A percentile compares a stretch with the other conserved stretches of the same genome.
These are phyloP conservation scores for Notarius quadriscutis DNA, from an alignment of 2,113 vertebrate species.

Conservation along the genomic window DNA sequence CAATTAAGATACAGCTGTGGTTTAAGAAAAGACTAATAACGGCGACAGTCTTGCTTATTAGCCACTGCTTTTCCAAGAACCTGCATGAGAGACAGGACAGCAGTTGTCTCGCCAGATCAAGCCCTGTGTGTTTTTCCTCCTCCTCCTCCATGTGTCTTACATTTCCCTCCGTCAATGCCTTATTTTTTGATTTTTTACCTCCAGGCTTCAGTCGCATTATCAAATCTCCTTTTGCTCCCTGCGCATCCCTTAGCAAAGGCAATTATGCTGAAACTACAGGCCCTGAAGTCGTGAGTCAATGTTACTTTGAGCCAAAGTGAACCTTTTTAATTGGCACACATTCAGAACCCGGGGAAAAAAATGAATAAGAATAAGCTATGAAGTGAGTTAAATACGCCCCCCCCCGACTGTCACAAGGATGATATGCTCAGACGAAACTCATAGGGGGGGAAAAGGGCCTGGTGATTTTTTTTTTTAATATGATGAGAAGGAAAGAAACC, in stretches of 20 bases:
- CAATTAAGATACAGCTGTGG: constrained; percentile 53
- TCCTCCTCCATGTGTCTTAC: background rate
- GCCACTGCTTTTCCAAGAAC: constrained; percentile 27
- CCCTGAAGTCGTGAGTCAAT: constrained; percentile 50
- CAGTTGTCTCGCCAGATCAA: constrained; percentile 18
- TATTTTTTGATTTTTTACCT: constrained; percentile 22
- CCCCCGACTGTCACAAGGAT: constrained; percentile 40
- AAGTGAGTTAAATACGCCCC: constrained; percentile 40
- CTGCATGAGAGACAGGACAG: constrained; percentile 31
- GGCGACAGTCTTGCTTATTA: constrained; percentile 47
- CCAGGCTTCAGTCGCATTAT: constrained; percentile 38
- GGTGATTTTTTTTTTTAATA: constrained; percentile 37
- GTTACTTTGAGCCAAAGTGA: constrained; percentile 54
- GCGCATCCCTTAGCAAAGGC: constrained; percentile 51
- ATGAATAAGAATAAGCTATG: constrained; percentile 53
- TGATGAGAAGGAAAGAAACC: constrained; percentile 35
- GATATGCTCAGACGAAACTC: constrained; percentile 42
- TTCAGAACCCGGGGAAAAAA: constrained; percentile 33
- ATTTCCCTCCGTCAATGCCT: constrained; percentile 27
- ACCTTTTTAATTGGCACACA: constrained; percentile 57
- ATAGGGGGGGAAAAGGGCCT: constrained; percentile 29
- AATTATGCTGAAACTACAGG: constrained; percentile 58
- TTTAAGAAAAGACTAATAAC: constrained; percentile 47
- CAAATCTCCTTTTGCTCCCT: constrained; percentile 44
- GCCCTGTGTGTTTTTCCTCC: background rate